phyloP scores from a whole-genome alignment of 2,888 invertebrate genomes.

The Polylopha cassiicola region DNA sequence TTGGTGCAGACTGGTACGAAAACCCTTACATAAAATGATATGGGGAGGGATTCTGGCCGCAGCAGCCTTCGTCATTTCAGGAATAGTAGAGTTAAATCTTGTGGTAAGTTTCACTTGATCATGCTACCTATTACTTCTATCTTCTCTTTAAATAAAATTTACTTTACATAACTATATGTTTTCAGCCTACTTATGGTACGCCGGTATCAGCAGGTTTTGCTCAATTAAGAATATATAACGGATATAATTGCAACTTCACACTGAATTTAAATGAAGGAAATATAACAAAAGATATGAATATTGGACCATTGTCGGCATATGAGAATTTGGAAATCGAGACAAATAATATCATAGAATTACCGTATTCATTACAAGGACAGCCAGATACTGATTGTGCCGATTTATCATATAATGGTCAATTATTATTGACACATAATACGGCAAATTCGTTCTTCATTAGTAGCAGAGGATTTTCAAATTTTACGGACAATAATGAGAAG shows the following conservation, averaged over 20 bases:
- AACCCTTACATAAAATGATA: conserved; percentile 91
- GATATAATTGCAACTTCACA: conserved; percentile 74
- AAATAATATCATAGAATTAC: conserved; percentile 37
- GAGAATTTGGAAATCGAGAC: conserved; percentile 58
- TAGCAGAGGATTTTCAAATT: conserved; percentile 42
- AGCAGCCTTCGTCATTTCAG: conserved; percentile 91
- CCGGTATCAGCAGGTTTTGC: conserved; percentile 77
- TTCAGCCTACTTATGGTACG: conserved; percentile 77
- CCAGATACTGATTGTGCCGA: conserved; percentile 39
- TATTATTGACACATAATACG: conserved; percentile 48
- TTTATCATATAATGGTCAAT: conserved; percentile 37
- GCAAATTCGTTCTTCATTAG: conserved; percentile 63
- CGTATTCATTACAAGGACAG: conserved; percentile 53
- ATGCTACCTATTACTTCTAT: no score
- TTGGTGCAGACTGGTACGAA: conserved; percentile 81
- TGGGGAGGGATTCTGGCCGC: conserved; percentile 92
- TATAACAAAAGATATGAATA: conserved; percentile 27
- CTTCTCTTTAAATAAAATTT: no score
- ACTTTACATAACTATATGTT: no score
- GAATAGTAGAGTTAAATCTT: conserved; percentile 85
- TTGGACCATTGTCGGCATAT: conserved; percentile 57
- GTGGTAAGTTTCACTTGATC: conserved; percentile 71
- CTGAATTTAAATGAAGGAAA: conserved; percentile 38
- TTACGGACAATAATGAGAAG: conserved; percentile 65
- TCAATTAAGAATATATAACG: conserved; percentile 85